Evolutionary conservation across 2,113 vertebrate species (phyloP).

Genomic region (Azemiops feae): DNA sequence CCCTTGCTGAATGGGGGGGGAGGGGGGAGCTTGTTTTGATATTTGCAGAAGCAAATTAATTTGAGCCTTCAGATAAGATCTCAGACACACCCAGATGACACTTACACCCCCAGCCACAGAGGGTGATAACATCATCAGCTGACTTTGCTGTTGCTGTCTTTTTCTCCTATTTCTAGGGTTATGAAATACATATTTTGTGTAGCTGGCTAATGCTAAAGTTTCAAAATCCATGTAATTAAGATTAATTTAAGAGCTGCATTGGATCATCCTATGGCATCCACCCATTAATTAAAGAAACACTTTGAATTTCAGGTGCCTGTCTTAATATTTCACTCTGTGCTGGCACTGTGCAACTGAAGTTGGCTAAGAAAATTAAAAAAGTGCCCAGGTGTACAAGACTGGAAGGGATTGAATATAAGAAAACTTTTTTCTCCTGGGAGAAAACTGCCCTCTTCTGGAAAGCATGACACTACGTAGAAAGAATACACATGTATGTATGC

Average conservation of each 20-base stretch:
- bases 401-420: conserved; percentile 34
- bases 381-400: conserved; percentile 57
- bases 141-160: conserved; percentile 63
- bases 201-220: conserved; percentile 73
- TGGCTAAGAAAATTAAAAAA: conserved; percentile 53
- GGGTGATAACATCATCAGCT: conserved; percentile 70
- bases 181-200: conserved; percentile 71
- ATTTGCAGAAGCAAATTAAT: conserved; percentile 70
- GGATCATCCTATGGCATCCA: conserved; percentile 74
- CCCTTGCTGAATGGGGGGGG: conserved; percentile 37
- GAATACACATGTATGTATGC: neutral
- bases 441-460: conserved; percentile 58
- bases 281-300: conserved; percentile 80
- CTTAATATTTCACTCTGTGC: conserved; percentile 67
- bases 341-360: conserved; percentile 62
- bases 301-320: conserved; percentile 68
- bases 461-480: neutral
- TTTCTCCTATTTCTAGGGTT: conserved; percentile 68
- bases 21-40: conserved; percentile 57
- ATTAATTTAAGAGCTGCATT: conserved; percentile 78
- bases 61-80: conserved; percentile 66
- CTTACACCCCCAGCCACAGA: conserved; percentile 65
- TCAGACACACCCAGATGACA: conserved; percentile 66
- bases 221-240: conserved; percentile 80
- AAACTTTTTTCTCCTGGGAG: conserved; percentile 30